Percentiles rank a stretch among this genome's conserved stretches.
Evolutionary conservation across 2,113 vertebrate genomes (phyloP).

Genomic region (Zingel zingel): DNA sequence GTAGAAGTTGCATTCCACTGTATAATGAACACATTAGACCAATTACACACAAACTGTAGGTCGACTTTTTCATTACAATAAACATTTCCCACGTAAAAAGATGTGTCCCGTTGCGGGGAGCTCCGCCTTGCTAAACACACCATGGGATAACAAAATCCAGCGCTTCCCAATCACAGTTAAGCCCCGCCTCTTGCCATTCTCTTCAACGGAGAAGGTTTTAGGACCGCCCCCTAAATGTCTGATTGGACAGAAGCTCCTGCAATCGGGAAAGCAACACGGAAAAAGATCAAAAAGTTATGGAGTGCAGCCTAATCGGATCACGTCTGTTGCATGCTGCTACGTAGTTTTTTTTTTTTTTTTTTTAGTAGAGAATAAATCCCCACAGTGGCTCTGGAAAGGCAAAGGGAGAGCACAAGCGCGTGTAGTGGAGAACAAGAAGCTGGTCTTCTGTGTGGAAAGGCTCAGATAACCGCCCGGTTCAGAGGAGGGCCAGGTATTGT

Average conservation of each 20-base stretch:
- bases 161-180: slow-evolving; percentile 31
- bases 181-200: slow-evolving; percentile 65
- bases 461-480: slow-evolving; percentile 14
- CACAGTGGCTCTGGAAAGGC: not conserved
- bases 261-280: slow-evolving; percentile 75
- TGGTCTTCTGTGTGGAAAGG: not conserved
- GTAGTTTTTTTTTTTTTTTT: slow-evolving; percentile 32
- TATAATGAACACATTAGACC: not conserved
- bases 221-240: not conserved
- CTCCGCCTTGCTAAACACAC: slow-evolving; percentile 46
- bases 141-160: slow-evolving; percentile 42
- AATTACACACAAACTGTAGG: not conserved
- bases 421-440: not conserved
- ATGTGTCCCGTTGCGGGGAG: slow-evolving; percentile 14
- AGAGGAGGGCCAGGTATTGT: slow-evolving; percentile 73
- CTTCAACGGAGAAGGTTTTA: not conserved
- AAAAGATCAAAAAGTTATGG: slow-evolving; percentile 80
- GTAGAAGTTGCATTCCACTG: fast-evolving
- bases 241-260: slow-evolving; percentile 72
- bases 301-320: slow-evolving; percentile 68
- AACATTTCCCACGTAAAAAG: slow-evolving; percentile 42
- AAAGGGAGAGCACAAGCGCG: not conserved
- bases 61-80: not conserved
- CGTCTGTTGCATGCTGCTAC: slow-evolving; percentile 37
- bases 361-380: not conserved